phyloP scores from a whole-genome alignment of 2,113 vertebrate genomes.

The Bujurquina vittata region DNA sequence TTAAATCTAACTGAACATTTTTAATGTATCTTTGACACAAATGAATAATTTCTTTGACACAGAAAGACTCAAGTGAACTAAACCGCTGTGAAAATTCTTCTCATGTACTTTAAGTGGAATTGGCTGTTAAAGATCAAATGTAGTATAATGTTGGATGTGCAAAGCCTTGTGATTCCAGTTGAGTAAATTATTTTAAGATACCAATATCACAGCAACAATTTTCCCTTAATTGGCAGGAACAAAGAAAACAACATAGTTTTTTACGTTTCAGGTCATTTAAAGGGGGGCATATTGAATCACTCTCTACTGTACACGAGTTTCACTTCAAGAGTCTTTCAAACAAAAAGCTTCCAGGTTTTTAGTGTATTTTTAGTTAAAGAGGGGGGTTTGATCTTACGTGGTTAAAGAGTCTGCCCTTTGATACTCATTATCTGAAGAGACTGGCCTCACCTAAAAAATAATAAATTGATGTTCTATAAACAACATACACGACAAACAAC shows the following conservation, averaged over 20 bases:
- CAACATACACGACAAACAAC: no score
- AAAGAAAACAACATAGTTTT: background rate
- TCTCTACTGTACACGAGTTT: background rate
- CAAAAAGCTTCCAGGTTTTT: background rate
- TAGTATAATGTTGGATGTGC: background rate
- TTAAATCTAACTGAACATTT: background rate
- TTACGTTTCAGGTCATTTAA: background rate
- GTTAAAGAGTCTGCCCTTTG: no score
- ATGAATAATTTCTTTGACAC: background rate
- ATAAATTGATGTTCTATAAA: no score
- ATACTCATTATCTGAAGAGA: no score
- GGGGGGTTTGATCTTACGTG: no score
- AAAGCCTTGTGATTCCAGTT: background rate
- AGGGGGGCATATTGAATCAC: background rate
- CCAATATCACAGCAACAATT: background rate
- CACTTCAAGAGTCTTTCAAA: background rate
- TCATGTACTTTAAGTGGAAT: background rate
- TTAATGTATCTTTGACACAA: background rate
- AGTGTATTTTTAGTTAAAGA: background rate
- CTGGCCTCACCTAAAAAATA: background rate
- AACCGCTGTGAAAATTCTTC: background rate
- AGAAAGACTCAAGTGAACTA: background rate
- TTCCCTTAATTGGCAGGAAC: background rate
- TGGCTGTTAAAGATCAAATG: background rate
- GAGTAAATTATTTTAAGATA: background rate